Evolutionary conservation across 2,888 invertebrate species (phyloP), one percentile per base, ranked within the genome.

Genomic region (Torymus auratus): DNA sequence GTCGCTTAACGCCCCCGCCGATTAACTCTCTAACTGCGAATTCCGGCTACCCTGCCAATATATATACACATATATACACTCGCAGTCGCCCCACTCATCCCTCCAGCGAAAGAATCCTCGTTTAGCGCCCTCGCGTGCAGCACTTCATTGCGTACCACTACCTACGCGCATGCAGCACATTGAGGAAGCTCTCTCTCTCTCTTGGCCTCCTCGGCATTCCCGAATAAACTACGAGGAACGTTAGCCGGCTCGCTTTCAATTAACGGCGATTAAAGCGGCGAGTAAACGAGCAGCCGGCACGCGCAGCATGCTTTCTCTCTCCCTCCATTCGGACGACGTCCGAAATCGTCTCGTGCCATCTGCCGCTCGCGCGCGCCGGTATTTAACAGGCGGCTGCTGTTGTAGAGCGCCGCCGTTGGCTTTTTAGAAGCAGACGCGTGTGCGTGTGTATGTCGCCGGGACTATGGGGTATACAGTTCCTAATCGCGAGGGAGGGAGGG

Each of bases 241-340:
- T 73, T 80, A 76, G 73, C 65, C 76, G 85, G 84, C 84, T 84
- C 83, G 83, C 83, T 85, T 85, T 86, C 85, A 86, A 86, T 86
- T 86, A 86, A 85, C 82, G 83, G 84, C 84, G 85, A 85, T 86
- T 85, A 84, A 82, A 83, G 84, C 83, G 71, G 23, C 78, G 83
- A 85, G 74, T 82, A 83, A 84, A 84, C 83, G 85, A 84, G 85
- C 86, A 84, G 85, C 84, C 84, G 84, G 86, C 86, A 85, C 85
- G 85, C 85, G 84, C 83, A 15, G 75, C 58, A 15, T 52, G 55
- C 55, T 17, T 56, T 71, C 60, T 5, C 50, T 28, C 17, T 67
- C 76, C 58, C 76, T 76, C 20, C 7, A 7, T 41, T 41, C 41
- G 41, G 41, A 41, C 41, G 41, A 41, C 41, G 41, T 41, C 41